phyloP scores from a whole-genome alignment of 2,888 invertebrate species.

The Smittia aterrima region DNA sequence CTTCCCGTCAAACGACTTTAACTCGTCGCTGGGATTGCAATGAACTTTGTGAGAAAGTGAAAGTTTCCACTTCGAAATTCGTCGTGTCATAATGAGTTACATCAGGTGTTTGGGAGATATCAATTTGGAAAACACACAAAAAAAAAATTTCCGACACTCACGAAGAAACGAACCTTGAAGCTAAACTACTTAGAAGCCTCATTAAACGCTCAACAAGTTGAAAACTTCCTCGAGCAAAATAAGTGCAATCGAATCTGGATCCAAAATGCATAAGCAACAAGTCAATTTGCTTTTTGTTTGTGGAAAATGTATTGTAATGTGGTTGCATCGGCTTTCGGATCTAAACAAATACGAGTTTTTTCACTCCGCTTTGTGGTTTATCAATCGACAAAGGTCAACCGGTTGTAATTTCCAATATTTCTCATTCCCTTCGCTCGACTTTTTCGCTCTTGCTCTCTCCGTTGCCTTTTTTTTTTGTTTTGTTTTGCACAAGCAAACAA shows the following conservation, averaged over 20 bases:
- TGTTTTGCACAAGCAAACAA: slow-evolving; percentile 11
- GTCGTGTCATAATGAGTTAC: slow-evolving; percentile 4
- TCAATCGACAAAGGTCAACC: slow-evolving; percentile 26
- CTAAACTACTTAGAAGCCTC: too few species aligned
- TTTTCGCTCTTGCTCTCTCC: neutral
- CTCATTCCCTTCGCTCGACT: neutral
- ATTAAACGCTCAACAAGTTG: neutral
- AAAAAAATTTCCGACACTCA: too few species aligned
- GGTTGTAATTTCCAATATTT: slow-evolving; percentile 15
- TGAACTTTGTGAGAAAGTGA: neutral
- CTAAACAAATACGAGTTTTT: neutral
- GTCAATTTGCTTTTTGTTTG: neutral
- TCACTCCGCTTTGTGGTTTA: neutral
- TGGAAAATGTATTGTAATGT: neutral
- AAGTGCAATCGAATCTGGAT: neutral
- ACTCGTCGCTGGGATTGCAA: neutral
- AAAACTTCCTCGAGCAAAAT: neutral
- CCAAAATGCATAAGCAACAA: neutral
- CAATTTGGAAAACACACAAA: neutral
- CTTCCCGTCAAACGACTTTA: neutral
- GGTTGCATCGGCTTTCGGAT: neutral
- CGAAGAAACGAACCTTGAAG: too few species aligned
- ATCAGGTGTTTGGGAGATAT: neutral
- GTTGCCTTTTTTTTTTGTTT: too few species aligned
- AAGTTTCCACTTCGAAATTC: neutral